Conservation (phyloP, 2,888 invertebrate species). For the Apomyelois bistriatella region DNA sequence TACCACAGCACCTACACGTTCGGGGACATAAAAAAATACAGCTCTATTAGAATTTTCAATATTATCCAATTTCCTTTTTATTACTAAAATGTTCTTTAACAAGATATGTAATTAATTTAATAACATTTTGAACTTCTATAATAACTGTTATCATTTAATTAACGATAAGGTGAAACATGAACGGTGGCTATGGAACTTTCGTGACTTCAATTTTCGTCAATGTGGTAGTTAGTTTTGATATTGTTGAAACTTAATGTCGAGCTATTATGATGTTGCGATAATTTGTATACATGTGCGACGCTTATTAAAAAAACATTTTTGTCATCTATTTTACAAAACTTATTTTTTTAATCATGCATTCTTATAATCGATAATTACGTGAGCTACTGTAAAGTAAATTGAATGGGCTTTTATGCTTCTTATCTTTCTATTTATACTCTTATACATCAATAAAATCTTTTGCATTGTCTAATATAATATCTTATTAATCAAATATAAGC, state of each 20-base stretch:
- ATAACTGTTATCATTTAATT: not conserved
- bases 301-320: conserved; percentile 33
- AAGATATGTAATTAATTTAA: not conserved
- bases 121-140: not conserved
- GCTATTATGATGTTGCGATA: conserved; percentile 31
- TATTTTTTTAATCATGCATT: conserved; percentile 4
- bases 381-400: not conserved
- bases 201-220: conserved; percentile 30
- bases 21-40: conserved; percentile 16
- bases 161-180: conserved; percentile 37
- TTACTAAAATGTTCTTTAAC: too few relatives aligned
- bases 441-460: conserved; percentile 11
- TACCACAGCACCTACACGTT: conserved; percentile 16
- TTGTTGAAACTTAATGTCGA: conserved; percentile 25
- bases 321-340: conserved; percentile 17
- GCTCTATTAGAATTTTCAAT: conserved; percentile 12
- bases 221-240: conserved; percentile 44
- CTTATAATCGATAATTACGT: not conserved
- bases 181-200: conserved; percentile 28
- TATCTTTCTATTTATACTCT: not conserved
- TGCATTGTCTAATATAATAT: conserved; percentile 10
- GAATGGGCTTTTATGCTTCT: conserved; percentile 7
- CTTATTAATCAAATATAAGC: conserved; percentile 9
- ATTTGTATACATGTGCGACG: conserved; percentile 24
- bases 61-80: conserved; percentile 2